These are phyloP conservation scores for Nomada ruficornis DNA, from an alignment of 2,888 invertebrate genomes.

Conservation along the genomic window DNA sequence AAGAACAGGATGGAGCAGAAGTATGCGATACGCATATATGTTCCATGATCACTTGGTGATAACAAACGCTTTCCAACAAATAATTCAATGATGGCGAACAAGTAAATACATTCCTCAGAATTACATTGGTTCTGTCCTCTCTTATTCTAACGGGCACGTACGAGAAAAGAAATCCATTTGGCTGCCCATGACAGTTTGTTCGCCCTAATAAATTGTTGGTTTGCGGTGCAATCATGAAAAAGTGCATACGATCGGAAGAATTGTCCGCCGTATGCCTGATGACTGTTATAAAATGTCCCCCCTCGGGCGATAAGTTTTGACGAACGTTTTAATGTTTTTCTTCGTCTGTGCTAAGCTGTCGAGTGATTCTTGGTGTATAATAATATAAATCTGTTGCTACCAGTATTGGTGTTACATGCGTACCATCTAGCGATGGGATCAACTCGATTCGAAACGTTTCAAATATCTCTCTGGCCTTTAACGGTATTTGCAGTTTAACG, in stretches of 20 bases:
- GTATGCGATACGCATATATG: conserved; percentile 14
- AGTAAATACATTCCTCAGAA: conserved; percentile 8
- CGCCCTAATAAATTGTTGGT: conserved; percentile 26
- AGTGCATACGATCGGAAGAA: conserved; percentile 28
- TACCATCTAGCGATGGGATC: conserved; percentile 33
- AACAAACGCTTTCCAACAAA: conserved; percentile 25
- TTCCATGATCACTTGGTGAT: conserved; percentile 26
- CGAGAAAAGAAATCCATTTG: conserved; percentile 17
- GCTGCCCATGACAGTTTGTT: conserved; percentile 1
- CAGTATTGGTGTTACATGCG: conserved; percentile 18
- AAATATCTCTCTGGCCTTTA: background rate
- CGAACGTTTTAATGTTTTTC: conserved; percentile 51
- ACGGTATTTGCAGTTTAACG: background rate
- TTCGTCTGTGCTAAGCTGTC: background rate
- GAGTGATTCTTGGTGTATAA: conserved; percentile 37
- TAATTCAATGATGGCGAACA: conserved; percentile 24
- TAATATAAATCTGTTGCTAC: conserved; percentile 57
- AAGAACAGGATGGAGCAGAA: conserved; percentile 22
- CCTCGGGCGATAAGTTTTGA: conserved; percentile 30
- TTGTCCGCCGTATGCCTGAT: conserved; percentile 36
- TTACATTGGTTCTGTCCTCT: background rate
- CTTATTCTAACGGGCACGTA: conserved; percentile 10
- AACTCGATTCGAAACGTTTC: conserved; percentile 1
- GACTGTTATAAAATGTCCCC: conserved; percentile 46
- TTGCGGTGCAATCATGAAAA: conserved; percentile 7